Conservation (phyloP, 2,113 vertebrate species). For the Guaruba guarouba region DNA sequence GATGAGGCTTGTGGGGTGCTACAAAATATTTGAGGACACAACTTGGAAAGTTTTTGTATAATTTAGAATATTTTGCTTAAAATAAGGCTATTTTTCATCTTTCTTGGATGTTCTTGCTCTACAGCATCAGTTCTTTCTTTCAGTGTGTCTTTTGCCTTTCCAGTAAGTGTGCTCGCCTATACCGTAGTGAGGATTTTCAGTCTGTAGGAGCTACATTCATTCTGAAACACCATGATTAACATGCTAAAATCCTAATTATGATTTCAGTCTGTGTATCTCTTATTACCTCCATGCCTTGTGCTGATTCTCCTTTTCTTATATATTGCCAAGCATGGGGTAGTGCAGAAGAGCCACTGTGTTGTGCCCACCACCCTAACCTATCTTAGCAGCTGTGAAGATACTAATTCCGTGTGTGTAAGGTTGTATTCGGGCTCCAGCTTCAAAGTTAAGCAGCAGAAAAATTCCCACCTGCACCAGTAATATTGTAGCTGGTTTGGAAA, state of each 20-base stretch:
- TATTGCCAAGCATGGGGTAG: not conserved
- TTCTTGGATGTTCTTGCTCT: not conserved
- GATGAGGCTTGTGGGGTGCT: not conserved
- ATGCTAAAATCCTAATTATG: not conserved
- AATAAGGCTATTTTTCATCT: not conserved
- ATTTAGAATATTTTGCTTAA: not conserved
- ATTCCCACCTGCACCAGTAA: not conserved
- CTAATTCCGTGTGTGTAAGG: not conserved
- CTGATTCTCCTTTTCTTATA: not conserved
- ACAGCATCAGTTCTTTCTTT: not conserved
- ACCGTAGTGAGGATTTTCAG: not conserved
- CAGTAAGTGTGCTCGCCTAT: not conserved
- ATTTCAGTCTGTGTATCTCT: not conserved
- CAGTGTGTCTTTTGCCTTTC: not conserved
- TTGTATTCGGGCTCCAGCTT: not conserved
- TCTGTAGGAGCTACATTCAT: not conserved
- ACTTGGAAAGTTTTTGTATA: not conserved
- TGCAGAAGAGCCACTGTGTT: not conserved
- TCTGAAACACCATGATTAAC: not conserved
- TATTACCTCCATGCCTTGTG: not conserved
- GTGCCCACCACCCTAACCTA: not conserved
- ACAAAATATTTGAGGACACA: not conserved
- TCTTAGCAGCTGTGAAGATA: not conserved
- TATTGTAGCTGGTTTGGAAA: not conserved
- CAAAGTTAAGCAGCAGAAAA: not conserved